A percentile compares a stretch with the other conserved stretches of the same genome.
Conservation (phyloP, 2,888 invertebrate genomes). For the Tholera decimalis region DNA sequence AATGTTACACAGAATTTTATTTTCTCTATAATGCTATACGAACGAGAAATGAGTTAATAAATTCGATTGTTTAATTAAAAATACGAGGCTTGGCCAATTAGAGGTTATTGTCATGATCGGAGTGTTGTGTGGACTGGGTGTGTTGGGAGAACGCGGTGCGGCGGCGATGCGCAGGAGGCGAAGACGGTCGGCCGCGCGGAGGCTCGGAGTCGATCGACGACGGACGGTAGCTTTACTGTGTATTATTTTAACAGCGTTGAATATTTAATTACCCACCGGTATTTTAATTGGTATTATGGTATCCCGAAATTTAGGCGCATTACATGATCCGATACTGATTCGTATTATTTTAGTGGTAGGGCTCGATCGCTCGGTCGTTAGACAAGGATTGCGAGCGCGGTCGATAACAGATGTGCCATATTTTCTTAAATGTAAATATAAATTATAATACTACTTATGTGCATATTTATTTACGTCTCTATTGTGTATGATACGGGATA, state of each 20-base stretch:
- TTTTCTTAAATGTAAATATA: slow-evolving; percentile 91
- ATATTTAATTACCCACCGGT: slow-evolving; percentile 90
- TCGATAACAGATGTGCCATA: slow-evolving; percentile 90
- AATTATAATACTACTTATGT: slow-evolving; percentile 87
- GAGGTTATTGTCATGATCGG: slow-evolving; percentile 63
- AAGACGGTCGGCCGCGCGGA: slow-evolving; percentile 82
- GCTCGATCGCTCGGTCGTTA: slow-evolving; percentile 77
- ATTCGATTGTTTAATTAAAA: slow-evolving; percentile 39
- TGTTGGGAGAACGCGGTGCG: slow-evolving; percentile 47
- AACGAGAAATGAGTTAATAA: slow-evolving; percentile 31
- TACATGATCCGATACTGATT: slow-evolving; percentile 78
- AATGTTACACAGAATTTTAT: slow-evolving; percentile 38
- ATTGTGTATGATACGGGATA: slow-evolving; percentile 77
- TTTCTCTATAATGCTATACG: slow-evolving; percentile 17
- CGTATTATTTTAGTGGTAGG: slow-evolving; percentile 76
- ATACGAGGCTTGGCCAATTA: slow-evolving; percentile 65
- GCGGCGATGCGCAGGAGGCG: slow-evolving; percentile 58
- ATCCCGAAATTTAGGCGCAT: slow-evolving; percentile 85
- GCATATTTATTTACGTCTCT: slow-evolving; percentile 89
- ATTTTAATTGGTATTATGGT: slow-evolving; percentile 90
- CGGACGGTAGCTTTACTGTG: slow-evolving; percentile 77
- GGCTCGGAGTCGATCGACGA: slow-evolving; percentile 75
- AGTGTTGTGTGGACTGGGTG: slow-evolving; percentile 50
- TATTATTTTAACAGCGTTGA: slow-evolving; percentile 79
- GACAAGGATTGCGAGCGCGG: slow-evolving; percentile 79